Evolutionary conservation across 92 coral and sea anemone species (phyloP).

Genomic region (Phenganax subtilis): DNA sequence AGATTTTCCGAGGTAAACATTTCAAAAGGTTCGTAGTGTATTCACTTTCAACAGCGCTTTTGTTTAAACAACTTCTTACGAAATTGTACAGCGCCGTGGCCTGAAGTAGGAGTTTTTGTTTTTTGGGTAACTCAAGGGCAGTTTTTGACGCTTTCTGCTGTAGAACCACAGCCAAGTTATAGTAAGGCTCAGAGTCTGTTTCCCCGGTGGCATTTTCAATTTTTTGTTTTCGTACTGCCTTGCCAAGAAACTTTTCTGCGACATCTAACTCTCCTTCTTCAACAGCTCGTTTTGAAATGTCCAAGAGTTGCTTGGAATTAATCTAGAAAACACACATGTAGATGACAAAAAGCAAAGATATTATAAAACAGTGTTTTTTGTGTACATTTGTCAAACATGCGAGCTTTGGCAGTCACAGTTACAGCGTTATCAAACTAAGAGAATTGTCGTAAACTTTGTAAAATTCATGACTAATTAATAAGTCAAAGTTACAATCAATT

Average conservation of each 20-base stretch:
- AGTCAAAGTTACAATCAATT: too few species aligned
- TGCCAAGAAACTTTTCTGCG: neutral
- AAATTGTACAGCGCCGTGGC: too few species aligned
- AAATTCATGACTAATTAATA: too few species aligned
- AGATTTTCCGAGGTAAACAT: neutral
- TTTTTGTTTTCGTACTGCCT: too few species aligned
- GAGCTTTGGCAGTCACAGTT: neutral
- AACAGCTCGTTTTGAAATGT: neutral
- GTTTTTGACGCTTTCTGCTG: neutral
- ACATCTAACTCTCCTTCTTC: neutral
- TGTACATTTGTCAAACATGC: neutral
- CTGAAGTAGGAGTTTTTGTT: neutral
- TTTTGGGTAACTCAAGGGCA: neutral
- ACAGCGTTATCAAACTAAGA: neutral
- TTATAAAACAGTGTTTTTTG: too few species aligned
- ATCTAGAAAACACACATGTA: neutral
- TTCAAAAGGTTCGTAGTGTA: neutral
- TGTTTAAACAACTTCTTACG: neutral
- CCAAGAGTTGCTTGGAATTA: neutral
- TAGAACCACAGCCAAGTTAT: too few species aligned
- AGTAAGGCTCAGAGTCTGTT: constrained; percentile 1
- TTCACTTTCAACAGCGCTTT: neutral
- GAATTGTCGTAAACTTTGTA: too few species aligned
- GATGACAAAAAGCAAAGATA: neutral
- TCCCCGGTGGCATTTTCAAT: neutral